Percentiles rank a stretch among this genome's conserved stretches.
Evolutionary conservation across 2,888 invertebrate species (phyloP).

Genomic region (Ashinkailepas kermadecensis): DNA sequence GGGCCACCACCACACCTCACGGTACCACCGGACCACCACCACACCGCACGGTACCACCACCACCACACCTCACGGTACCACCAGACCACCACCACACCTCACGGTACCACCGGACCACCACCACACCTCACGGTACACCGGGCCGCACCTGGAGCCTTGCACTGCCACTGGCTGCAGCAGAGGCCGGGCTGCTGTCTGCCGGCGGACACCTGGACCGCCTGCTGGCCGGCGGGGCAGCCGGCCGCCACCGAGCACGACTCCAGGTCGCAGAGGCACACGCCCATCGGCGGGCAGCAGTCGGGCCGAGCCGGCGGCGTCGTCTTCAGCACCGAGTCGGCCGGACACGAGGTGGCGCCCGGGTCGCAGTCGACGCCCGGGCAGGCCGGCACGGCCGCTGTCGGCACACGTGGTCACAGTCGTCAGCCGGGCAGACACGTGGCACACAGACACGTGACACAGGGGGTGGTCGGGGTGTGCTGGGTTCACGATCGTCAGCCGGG

Average conservation of each 20-base stretch:
- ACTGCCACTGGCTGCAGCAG: not conserved
- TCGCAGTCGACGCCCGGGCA: not conserved
- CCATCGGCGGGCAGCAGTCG: slow-evolving; percentile 6
- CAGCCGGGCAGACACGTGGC: too few species aligned
- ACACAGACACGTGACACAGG: too few species aligned
- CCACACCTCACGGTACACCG: too few species aligned
- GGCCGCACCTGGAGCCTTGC: not conserved
- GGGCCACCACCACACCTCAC: too few species aligned
- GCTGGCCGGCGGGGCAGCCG: not conserved
- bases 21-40: too few species aligned
- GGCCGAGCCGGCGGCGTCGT: not conserved
- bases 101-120: too few species aligned
- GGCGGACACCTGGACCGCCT: not conserved
- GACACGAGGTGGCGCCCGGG: not conserved
- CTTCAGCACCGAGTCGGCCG: slow-evolving; percentile 10
- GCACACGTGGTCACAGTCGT: not conserved
- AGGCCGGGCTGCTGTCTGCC: not conserved
- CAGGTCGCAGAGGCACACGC: slow-evolving; percentile 9
- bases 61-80: too few species aligned
- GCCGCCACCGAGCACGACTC: not conserved
- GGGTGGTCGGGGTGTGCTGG: too few species aligned
- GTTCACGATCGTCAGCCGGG: too few species aligned
- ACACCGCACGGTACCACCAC: too few species aligned
- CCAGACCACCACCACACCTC: too few species aligned
- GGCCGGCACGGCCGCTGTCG: not conserved